Evolutionary conservation across 1,140 invertebrate genomes (phyloP), one percentile per base, ranked within the genome.

Genomic region (Orius insidiosus): DNA sequence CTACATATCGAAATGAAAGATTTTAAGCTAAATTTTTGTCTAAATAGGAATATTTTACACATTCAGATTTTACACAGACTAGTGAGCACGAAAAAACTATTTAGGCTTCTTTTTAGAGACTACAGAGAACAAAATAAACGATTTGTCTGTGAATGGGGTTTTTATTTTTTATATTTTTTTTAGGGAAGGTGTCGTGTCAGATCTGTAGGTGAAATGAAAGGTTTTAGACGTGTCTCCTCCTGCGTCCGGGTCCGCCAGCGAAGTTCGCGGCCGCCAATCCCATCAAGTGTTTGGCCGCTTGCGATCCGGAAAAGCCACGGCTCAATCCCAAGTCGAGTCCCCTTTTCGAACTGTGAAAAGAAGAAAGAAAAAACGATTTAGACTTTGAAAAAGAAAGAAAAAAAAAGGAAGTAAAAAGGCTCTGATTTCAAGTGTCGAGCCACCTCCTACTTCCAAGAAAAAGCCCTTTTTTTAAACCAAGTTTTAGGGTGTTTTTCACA

Each of bases 231-330:
- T 51, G 51, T 40, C 83, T 75, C 55, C 81, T 74, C 74, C 79
- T 82, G 62, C 84, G 74, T 47, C 84, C 84, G 3, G 85, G 85
- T 6, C 85, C 85, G 5, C 77, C 78, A n/a, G 85, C 80, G 62
- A 76, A 87, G 62, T 83, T 85, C 52, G 85, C 84, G 1, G 83
- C 80, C 36, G 83, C 78, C 35, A 87, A 59, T 1, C 84, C 86
- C 79, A 92, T 85, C 53, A 88, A 67, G 60, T 89, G 85, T 62
- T 88, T 88, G 55, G 84, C 85, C 36, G 86, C 80, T 56, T 88
- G 77, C 16, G 82, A 80, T 0, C 85, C 86, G 33, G 84, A 88
- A 62, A 83, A 89, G 3, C 85, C 85, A 30, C 86, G 78, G 48
- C 72, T 80, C 36, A 92, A 64, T 9, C 86, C 86, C 53, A 86